Evolutionary conservation across 2,888 invertebrate species (phyloP), one percentile per base, ranked within the genome.

Genomic region (Drosophila flavopinicola): DNA sequence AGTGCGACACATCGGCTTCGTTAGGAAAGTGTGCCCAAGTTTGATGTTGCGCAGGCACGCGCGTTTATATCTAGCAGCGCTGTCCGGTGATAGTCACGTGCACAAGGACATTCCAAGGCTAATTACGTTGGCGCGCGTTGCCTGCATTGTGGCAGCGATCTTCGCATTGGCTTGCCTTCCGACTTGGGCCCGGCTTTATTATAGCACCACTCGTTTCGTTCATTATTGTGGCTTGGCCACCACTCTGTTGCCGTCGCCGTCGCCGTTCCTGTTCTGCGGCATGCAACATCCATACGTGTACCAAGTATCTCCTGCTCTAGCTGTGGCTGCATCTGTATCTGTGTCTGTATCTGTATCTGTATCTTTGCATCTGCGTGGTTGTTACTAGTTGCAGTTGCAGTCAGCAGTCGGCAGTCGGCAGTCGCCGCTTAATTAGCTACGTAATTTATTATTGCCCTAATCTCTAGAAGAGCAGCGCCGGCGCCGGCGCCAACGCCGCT

Each of bases 61-160:
- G 83, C 73, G 79, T 85, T 80, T 80, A 80, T 85, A 80, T 80
- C 85, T 80, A 85, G 85, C 83, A 69, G 54, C 57, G 53, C 53
- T 57, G 70, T 49, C 58, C 68, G 59, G 75, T 64, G 73, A 78
- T 56, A 68, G 73, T 85, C 77, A 85, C 87, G 86, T 87, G 85
- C 84, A 78, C 85, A 87, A 85, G 85, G 85, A 85, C 85, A 87
- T 85, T 84, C 85, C 88, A 80, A 71, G 78, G 83, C 82, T 85
- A 85, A 85, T 85, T 85, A 79, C 85, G 71, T 75, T 73, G 77
- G 74, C 75, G 77, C 82, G 64, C 82, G 60, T 65, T 60, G 37
- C 58, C 48, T 37, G 39, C 27, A 23, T 51, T 37, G 52, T 20
- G 20, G 6, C 20, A 39, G 42, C 41, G 5, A 37, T 63, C 59